Percentiles rank a stretch among this genome's conserved stretches.
Conservation (phyloP, 2,113 vertebrate species). For the Campylorhamphus procurvoides region DNA sequence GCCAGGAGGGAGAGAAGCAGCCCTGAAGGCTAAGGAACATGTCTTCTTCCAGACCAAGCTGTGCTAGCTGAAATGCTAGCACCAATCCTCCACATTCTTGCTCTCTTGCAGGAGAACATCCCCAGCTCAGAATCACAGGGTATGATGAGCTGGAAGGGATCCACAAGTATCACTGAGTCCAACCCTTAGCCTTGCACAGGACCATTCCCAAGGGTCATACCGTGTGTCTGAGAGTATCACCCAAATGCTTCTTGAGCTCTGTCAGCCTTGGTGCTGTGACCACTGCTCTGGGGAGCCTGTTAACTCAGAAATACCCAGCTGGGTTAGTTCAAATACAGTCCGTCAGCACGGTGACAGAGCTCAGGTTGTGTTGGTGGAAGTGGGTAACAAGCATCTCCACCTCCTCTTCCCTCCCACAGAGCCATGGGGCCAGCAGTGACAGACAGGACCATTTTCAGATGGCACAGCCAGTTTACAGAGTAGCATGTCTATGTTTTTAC, state of each 20-base stretch:
- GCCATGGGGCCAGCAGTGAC: rapidly evolving
- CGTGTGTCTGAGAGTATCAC: background rate
- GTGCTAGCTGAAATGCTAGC: background rate
- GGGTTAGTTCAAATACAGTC: background rate
- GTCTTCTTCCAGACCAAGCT: background rate
- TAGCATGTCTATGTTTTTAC: background rate
- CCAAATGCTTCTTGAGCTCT: background rate
- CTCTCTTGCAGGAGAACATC: background rate
- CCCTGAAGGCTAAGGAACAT: background rate
- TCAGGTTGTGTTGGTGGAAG: background rate
- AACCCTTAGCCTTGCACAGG: background rate
- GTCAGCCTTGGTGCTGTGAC: background rate
- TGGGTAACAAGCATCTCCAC: background rate
- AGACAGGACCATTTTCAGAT: background rate
- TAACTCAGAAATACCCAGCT: background rate
- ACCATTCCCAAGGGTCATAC: background rate
- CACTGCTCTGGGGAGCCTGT: background rate
- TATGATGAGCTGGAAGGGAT: background rate
- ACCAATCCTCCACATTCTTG: background rate
- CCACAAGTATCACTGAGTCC: background rate
- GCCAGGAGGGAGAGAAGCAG: background rate
- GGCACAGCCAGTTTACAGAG: background rate
- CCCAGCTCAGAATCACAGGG: background rate
- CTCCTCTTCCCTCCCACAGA: background rate
- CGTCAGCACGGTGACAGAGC: background rate